phyloP scores from a whole-genome alignment of 2,113 vertebrate species.

The Apaloderma vittatum region DNA sequence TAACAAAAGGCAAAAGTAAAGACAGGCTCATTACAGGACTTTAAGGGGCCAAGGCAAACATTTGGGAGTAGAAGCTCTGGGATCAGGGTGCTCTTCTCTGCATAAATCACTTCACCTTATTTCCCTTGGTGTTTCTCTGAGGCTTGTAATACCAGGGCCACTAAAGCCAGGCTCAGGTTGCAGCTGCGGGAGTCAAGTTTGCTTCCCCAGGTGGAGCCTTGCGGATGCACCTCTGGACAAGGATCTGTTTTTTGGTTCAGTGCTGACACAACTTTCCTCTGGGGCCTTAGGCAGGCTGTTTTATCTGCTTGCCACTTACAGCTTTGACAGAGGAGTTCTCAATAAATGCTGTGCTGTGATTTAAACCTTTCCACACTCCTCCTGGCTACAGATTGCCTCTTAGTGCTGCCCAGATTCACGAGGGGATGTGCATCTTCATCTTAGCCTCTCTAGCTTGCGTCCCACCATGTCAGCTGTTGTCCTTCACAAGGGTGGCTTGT shows the following conservation, averaged over 20 bases:
- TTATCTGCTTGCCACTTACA: neutral
- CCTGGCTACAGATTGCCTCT: neutral
- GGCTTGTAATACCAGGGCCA: neutral
- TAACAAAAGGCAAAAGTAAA: neutral
- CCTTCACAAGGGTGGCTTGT: neutral
- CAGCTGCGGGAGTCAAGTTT: neutral
- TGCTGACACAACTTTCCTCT: neutral
- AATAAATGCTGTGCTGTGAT: neutral
- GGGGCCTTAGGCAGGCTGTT: neutral
- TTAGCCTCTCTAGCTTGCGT: neutral
- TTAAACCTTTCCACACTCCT: neutral
- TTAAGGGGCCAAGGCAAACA: slow-evolving; percentile 3
- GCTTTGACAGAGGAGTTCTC: neutral
- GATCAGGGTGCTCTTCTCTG: neutral
- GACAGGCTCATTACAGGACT: neutral
- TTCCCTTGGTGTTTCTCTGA: accelerated
- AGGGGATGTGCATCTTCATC: neutral
- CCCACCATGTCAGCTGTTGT: neutral
- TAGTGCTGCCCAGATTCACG: accelerated
- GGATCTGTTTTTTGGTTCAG: neutral
- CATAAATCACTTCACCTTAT: neutral
- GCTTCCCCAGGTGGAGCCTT: neutral
- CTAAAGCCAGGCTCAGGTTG: accelerated
- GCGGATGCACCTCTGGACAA: neutral
- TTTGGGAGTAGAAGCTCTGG: neutral